phyloP scores from a whole-genome alignment of 2,113 vertebrate species.

The Myiagra hebetior region DNA sequence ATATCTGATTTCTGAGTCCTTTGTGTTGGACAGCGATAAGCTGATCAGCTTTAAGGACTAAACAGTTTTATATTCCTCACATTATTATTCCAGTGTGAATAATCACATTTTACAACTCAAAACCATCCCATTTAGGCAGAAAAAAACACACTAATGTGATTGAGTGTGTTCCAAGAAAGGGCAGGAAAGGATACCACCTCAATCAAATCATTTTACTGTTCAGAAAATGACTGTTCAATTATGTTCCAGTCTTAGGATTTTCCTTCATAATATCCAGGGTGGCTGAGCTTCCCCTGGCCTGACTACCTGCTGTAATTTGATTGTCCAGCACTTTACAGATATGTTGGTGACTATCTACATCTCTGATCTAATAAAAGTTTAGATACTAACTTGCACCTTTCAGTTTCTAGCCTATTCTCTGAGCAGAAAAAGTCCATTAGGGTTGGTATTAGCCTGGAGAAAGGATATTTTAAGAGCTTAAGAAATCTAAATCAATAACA shows the following conservation, averaged over 20 bases:
- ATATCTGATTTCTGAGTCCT: not conserved
- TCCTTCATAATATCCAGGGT: not conserved
- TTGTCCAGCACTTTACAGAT: not conserved
- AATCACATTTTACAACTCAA: not conserved
- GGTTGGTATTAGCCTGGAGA: not conserved
- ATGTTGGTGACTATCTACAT: not conserved
- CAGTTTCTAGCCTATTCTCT: not conserved
- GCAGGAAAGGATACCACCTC: not conserved
- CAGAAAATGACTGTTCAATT: not conserved
- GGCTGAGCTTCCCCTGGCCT: not conserved
- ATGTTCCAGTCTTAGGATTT: not conserved
- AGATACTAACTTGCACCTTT: not conserved
- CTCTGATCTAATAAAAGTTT: not conserved
- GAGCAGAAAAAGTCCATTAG: not conserved
- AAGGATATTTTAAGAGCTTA: not conserved
- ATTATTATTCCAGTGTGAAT: not conserved
- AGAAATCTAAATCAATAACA: not conserved
- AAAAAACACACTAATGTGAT: not conserved
- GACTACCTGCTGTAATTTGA: not conserved
- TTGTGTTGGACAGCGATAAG: not conserved
- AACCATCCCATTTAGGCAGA: not conserved
- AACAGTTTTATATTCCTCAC: not conserved
- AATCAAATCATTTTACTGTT: not conserved
- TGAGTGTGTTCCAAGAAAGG: not conserved
- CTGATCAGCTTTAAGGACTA: constrained; percentile 10